A percentile compares a stretch with the other conserved stretches of the same genome.
Evolutionary conservation across 2,888 invertebrate genomes (phyloP).

Genomic region (Drosophila helvetica): DNA sequence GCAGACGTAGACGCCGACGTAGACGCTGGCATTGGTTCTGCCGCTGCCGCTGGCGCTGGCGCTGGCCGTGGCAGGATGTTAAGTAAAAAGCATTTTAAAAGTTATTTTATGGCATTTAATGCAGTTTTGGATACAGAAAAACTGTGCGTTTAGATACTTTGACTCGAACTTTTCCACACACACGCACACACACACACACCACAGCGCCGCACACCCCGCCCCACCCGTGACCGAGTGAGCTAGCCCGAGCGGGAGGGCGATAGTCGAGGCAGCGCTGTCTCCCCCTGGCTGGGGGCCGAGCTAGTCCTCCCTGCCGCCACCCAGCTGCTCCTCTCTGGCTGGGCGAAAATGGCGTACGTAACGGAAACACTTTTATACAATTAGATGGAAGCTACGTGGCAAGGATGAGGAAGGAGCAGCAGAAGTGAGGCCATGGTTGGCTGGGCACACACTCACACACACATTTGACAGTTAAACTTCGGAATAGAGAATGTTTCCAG

Average conservation of each 20-base stretch:
- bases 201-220: not conserved
- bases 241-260: conserved; percentile 7
- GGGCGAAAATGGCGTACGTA: conserved; percentile 73
- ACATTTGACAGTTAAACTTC: conserved; percentile 10
- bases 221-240: not conserved
- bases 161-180: conserved; percentile 65
- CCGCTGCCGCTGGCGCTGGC: conserved; percentile 12
- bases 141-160: conserved; percentile 80
- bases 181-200: conserved; percentile 19
- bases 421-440: not conserved
- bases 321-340: conserved; percentile 5
- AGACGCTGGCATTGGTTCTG: conserved; percentile 18
- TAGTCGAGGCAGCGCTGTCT: conserved; percentile 24
- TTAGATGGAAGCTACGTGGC: conserved; percentile 72
- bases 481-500: not conserved
- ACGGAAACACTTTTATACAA: conserved; percentile 78
- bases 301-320: conserved; percentile 11
- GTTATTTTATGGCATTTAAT: conserved; percentile 83
- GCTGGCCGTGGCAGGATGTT: conserved; percentile 61
- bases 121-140: conserved; percentile 79
- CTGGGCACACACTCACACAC: conserved; percentile 3
- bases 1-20: conserved; percentile 19
- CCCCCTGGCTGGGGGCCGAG: not conserved
- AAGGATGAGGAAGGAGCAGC: conserved; percentile 23
- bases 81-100: conserved; percentile 82